Conservation (phyloP, 2,113 vertebrate species). For the Myanophis thanlyinensis region DNA sequence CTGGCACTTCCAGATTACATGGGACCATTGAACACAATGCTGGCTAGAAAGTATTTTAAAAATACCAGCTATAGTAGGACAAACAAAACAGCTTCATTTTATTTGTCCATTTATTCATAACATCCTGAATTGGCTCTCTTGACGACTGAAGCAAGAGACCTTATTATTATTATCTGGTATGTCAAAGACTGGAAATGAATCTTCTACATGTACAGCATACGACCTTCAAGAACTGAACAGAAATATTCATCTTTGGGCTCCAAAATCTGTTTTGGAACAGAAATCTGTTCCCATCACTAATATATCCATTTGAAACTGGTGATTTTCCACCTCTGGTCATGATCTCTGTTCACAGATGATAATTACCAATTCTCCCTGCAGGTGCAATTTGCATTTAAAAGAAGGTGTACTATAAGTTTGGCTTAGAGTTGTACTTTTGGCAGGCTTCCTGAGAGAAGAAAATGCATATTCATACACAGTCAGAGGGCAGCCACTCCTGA, state of each 20-base stretch:
- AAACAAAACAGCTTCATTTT: not conserved
- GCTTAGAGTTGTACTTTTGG: not conserved
- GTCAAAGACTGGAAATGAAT: not conserved
- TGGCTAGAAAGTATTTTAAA: not conserved
- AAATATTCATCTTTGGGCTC: not conserved
- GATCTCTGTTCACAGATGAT: not conserved
- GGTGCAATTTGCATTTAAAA: not conserved
- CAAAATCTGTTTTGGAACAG: too few species aligned
- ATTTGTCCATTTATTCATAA: not conserved
- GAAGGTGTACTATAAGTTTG: not conserved
- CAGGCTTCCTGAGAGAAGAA: not conserved
- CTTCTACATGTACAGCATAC: not conserved
- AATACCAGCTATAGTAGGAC: not conserved
- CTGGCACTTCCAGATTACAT: not conserved
- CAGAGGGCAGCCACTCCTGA: not conserved
- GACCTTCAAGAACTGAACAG: not conserved
- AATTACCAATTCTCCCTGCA: not conserved
- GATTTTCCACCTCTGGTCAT: not conserved
- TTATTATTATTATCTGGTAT: not conserved
- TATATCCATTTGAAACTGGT: not conserved
- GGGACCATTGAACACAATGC: not conserved
- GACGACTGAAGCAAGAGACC: not conserved
- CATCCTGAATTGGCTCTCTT: not conserved
- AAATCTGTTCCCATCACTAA: not conserved
- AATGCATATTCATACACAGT: not conserved